Percentiles rank a stretch among this genome's conserved stretches.
Evolutionary conservation across 2,888 invertebrate genomes (phyloP).

Genomic region (Eilema caniola): DNA sequence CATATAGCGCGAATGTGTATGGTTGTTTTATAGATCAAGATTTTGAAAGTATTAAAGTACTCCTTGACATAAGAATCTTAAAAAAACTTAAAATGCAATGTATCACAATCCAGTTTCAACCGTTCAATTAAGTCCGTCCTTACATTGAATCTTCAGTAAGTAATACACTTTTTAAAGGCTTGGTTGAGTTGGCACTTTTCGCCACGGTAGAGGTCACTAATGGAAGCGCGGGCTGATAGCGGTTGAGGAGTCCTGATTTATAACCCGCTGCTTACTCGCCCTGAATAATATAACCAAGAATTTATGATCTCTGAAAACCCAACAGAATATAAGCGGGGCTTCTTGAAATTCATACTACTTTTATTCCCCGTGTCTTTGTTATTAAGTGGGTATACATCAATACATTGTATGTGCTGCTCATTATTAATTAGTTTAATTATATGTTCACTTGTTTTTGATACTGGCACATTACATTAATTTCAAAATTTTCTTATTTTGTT

Average conservation of each 20-base stretch:
- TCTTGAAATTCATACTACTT: constrained; percentile 25
- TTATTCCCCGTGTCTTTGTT: neutral
- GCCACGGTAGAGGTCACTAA: constrained; percentile 65
- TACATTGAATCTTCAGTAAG: neutral
- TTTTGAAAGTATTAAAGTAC: too few species aligned
- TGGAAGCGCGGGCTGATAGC: constrained; percentile 75
- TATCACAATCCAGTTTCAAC: neutral
- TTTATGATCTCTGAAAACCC: constrained; percentile 65
- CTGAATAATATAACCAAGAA: constrained; percentile 78
- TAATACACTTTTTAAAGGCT: neutral
- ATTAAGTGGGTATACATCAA: neutral
- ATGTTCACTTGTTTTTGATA: neutral
- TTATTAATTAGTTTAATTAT: neutral
- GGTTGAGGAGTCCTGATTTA: constrained; percentile 77
- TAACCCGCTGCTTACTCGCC: constrained; percentile 73
- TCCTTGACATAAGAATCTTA: too few species aligned
- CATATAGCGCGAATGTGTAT: too few species aligned
- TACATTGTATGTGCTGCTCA: too few species aligned
- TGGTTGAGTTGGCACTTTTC: constrained; percentile 35
- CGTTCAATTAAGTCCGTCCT: neutral
- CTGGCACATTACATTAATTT: constrained; percentile 16
- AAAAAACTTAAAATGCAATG: too few species aligned
- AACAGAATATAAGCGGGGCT: constrained; percentile 27
- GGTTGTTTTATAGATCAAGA: too few species aligned
- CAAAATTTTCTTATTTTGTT: constrained; percentile 17